These are phyloP conservation scores for Meteorus sp. DNA, from an alignment of 1,140 invertebrate genomes.

Conservation along the genomic window DNA sequence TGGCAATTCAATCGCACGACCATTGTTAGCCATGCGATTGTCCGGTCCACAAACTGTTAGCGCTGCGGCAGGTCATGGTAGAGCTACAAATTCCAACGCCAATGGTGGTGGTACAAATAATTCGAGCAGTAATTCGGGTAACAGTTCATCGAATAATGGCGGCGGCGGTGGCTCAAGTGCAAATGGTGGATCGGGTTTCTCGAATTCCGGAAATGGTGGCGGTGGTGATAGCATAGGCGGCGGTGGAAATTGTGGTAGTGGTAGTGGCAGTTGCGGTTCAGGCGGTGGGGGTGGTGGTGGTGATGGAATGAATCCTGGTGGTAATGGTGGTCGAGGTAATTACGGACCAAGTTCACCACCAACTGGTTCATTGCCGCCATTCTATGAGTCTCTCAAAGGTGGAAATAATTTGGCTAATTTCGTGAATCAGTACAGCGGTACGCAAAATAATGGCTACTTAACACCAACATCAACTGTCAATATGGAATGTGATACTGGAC, in stretches of 20 bases:
- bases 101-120: constrained; percentile 57
- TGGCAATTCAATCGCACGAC: constrained; percentile 54
- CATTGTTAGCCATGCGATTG: constrained; percentile 49
- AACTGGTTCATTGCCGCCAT: constrained; percentile 79
- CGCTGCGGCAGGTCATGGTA: constrained; percentile 76
- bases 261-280: constrained; percentile 63
- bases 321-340: constrained; percentile 73
- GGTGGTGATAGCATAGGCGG: constrained; percentile 57
- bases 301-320: constrained; percentile 71
- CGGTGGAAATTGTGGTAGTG: constrained; percentile 58
- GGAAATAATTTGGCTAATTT: constrained; percentile 66
- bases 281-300: constrained; percentile 67
- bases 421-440: constrained; percentile 60
- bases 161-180: constrained; percentile 55
- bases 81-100: constrained; percentile 58
- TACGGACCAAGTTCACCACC: constrained; percentile 82
- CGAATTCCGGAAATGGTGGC: constrained; percentile 35
- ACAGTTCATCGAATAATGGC: background rate
- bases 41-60: constrained; percentile 47
- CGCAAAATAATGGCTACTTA: constrained; percentile 58
- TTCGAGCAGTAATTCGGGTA: constrained; percentile 38
- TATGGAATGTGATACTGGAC: constrained; percentile 78
- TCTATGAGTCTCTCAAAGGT: constrained; percentile 81
- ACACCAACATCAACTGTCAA: constrained; percentile 64
- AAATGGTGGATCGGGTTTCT: constrained; percentile 33